phyloP scores from a whole-genome alignment of 2,113 vertebrate species.

The Sigmodon hispidus region DNA sequence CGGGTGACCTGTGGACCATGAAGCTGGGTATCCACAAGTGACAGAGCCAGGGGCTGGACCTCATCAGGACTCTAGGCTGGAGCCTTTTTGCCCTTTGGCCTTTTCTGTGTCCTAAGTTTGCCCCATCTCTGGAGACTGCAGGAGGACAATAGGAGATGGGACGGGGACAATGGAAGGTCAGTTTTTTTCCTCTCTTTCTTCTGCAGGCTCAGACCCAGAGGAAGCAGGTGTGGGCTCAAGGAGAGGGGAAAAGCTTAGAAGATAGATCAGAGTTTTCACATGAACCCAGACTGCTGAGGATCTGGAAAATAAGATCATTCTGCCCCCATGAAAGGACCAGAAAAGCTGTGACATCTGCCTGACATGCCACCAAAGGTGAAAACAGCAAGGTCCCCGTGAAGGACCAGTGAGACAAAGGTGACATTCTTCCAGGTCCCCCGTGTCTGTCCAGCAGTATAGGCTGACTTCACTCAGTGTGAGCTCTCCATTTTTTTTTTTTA shows the following conservation, averaged over 20 bases:
- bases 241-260: neutral
- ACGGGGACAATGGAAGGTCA: neutral
- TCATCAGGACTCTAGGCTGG: neutral
- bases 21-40: neutral
- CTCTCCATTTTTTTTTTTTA: neutral
- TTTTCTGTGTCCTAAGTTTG: neutral
- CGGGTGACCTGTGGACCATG: too few relatives aligned
- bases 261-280: neutral
- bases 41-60: neutral
- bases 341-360: neutral
- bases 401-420: too few relatives aligned
- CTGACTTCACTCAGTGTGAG: neutral
- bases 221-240: neutral
- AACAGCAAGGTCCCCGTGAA: too few relatives aligned
- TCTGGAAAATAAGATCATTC: neutral
- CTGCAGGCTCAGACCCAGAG: neutral
- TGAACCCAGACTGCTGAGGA: neutral
- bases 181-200: neutral
- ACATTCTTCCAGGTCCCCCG: neutral
- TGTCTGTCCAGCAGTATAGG: neutral
- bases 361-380: rapidly evolving
- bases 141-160: neutral
- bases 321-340: neutral
- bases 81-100: neutral
- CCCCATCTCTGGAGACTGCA: neutral